A percentile compares a stretch with the other conserved stretches of the same genome.
Conservation (phyloP, 1,140 invertebrate genomes). For the Drosophila sulfurigaster region DNA sequence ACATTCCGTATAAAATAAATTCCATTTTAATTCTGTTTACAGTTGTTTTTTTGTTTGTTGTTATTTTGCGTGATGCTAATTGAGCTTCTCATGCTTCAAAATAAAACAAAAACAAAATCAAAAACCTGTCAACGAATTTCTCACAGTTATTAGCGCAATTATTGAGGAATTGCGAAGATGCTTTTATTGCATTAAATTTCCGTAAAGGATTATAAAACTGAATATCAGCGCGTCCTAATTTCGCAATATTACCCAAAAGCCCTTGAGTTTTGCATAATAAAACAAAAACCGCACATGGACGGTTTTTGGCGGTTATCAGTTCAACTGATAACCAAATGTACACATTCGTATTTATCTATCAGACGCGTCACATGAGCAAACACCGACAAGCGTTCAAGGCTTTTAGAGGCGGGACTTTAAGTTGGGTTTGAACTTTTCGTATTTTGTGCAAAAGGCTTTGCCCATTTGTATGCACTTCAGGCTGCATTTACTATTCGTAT, state of each 20-base stretch:
- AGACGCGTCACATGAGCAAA: conserved; percentile 9
- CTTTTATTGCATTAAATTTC: background rate
- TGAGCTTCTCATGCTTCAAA: conserved; percentile 36
- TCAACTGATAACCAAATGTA: conserved; percentile 8
- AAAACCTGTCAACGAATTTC: conserved; percentile 46
- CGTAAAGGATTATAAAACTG: conserved; percentile 15
- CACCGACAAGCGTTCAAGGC: conserved; percentile 15
- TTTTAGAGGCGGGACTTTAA: background rate
- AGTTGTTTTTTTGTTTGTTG: conserved; percentile 23
- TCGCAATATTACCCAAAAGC: conserved; percentile 7
- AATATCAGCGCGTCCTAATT: conserved; percentile 13
- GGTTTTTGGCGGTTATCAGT: conserved; percentile 13
- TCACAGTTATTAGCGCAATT: conserved; percentile 38
- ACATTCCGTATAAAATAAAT: conserved; percentile 59
- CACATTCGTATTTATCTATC: conserved; percentile 1
- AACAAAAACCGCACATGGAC: conserved; percentile 1
- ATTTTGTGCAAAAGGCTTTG: conserved; percentile 7
- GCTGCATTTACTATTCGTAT: conserved; percentile 21
- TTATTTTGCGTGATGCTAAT: conserved; percentile 63
- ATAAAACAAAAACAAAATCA: conserved; percentile 5
- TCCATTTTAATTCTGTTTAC: conserved; percentile 46
- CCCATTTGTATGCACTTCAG: conserved; percentile 45
- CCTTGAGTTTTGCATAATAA: conserved; percentile 36
- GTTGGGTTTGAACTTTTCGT: conserved; percentile 2
- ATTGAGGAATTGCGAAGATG: background rate